Percentiles rank a stretch among this genome's conserved stretches.
phyloP scores from a whole-genome alignment of 2,113 vertebrate genomes.

The Muntiacus muntjak region DNA sequence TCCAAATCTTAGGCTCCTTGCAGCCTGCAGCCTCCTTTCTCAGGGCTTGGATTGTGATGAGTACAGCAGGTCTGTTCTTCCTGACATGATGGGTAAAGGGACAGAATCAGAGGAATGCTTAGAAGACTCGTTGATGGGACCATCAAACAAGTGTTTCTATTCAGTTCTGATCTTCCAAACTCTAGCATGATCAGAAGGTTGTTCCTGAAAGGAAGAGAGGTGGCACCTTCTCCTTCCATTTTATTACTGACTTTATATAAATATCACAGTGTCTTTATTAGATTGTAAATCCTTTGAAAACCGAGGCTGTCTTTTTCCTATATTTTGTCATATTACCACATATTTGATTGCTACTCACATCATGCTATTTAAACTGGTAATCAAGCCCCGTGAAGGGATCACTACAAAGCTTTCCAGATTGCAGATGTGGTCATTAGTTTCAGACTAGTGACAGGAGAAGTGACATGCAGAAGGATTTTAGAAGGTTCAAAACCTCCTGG shows the following conservation, averaged over 20 bases:
- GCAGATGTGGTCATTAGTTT: not conserved
- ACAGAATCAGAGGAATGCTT: not conserved
- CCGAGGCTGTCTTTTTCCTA: not conserved
- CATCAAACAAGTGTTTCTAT: not conserved
- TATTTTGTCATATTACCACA: not conserved
- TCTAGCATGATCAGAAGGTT: not conserved
- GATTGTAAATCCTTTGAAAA: not conserved
- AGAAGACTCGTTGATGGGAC: accelerated
- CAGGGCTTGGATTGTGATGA: not conserved
- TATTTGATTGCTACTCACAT: not conserved
- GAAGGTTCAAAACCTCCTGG: not conserved
- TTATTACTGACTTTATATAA: not conserved
- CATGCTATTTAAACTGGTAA: not conserved
- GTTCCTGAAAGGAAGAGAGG: not conserved
- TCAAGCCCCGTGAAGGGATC: not conserved
- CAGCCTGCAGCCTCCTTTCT: not conserved
- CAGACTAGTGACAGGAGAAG: not conserved
- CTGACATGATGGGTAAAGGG: not conserved
- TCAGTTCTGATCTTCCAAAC: not conserved
- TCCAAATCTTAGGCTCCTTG: not conserved
- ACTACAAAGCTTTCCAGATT: not conserved
- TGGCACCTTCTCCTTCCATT: not conserved
- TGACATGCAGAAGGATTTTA: not conserved
- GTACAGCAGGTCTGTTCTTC: not conserved
- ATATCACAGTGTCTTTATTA: not conserved